Base-by-base conservation (phyloP, 2,797 vertebrate species). In the Ptychadena robeensis region DNA sequence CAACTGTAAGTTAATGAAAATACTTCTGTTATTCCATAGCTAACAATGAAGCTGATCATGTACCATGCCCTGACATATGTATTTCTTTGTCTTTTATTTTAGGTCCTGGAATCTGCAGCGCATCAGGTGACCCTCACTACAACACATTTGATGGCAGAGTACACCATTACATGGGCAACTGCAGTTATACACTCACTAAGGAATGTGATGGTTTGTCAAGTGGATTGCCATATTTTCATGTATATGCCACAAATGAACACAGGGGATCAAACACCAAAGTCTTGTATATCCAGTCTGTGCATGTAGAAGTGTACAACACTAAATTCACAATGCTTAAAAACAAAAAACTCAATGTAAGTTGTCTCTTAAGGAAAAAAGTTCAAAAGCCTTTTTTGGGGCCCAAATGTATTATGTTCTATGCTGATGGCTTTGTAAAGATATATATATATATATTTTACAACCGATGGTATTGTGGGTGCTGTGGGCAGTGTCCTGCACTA, bases 41-140 rank as follows among this genome's bases (percentile, higher is more conserved):
- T n/a, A n/a, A n/a, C n/a, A 9, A 18, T 48, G 15, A 22, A 48
- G 14, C 40, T 44, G 40, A 44, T 44, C 40, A 15, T 15, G 11
- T 44, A 4, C 15, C 18, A 22, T 53, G 14, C 18, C 15, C 15
- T 15, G 12, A 6, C 18, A 15, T 9, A 67, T 67, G 10, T 6
- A 32, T 67, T 67, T 34, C 8, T 67, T 12, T 72, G 14, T 64
- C 2, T 69, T 70, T 73, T 38, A 63, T 74, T 5, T 10, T 32
- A 92, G 91, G 0, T 2, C 77, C 70, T 40, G 94, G 91, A 61
- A 93, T 90, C 79, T 96, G 96, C 87, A 95, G 92, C 0, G 95
- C 95, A 2, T 95, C 93, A n/a, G 96, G 96, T 0, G 96, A 97
- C 85, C 96, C 96, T 76, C 96, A 97, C 87, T 97, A 97, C 85